Evolutionary conservation across 2,888 invertebrate genomes (phyloP).

Genomic region (Chrysolina americana): DNA sequence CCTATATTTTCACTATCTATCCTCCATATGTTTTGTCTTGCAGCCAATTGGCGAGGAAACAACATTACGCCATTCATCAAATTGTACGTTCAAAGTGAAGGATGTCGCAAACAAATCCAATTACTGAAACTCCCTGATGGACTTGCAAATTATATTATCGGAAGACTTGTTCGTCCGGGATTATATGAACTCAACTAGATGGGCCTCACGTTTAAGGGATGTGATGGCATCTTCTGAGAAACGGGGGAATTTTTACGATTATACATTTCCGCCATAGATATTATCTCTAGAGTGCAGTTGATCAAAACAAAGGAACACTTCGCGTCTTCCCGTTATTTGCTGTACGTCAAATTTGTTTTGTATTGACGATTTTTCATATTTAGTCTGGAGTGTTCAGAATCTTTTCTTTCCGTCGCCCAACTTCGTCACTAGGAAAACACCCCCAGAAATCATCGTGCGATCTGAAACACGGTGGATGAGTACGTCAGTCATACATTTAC

Average conservation of each 20-base stretch:
- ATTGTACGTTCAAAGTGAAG: slow-evolving; percentile 17
- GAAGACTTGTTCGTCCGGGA: slow-evolving; percentile 10
- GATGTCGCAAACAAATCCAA: slow-evolving; percentile 18
- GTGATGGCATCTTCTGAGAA: not conserved
- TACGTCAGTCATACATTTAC: too few species aligned
- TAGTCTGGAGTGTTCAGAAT: too few species aligned
- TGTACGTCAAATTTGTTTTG: too few species aligned
- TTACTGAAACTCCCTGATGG: slow-evolving; percentile 19
- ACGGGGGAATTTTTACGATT: not conserved
- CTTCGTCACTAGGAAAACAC: too few species aligned
- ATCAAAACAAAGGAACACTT: too few species aligned
- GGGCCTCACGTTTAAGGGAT: not conserved
- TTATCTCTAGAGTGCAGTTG: too few species aligned
- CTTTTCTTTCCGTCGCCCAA: too few species aligned
- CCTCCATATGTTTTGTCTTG: not conserved
- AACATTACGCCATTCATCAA: slow-evolving; percentile 4
- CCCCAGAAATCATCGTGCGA: too few species aligned
- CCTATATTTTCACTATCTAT: not conserved
- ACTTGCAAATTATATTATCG: slow-evolving; percentile 21
- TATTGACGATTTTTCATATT: too few species aligned
- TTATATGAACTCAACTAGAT: slow-evolving; percentile 3
- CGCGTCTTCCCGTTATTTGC: too few species aligned
- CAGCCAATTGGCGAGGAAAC: slow-evolving; percentile 3
- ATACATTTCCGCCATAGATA: too few species aligned
- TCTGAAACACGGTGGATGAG: too few species aligned